Conservation (phyloP, 2,888 invertebrate genomes). For the Tanytarsus gracilentus region DNA sequence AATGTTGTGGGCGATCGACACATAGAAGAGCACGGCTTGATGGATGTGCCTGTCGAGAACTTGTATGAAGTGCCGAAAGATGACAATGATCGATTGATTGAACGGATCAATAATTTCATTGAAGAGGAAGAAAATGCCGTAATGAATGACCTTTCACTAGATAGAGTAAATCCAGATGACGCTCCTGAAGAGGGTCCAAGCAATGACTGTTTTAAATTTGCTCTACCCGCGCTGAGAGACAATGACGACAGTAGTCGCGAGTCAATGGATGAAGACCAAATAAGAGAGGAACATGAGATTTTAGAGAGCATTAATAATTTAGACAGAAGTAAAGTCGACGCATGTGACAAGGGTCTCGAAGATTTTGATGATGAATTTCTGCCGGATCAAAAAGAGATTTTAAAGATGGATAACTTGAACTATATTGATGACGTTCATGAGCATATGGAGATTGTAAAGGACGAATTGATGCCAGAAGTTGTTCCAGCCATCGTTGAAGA, state of each 20-base stretch:
- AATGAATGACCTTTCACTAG: slow-evolving; percentile 22
- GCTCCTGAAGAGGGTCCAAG: slow-evolving; percentile 16
- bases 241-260: slow-evolving; percentile 32
- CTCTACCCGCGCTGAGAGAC: slow-evolving; percentile 23
- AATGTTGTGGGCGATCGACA: background rate
- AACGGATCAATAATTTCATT: slow-evolving; percentile 26
- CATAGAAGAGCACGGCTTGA: background rate
- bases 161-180: background rate
- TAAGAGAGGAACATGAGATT: slow-evolving; percentile 27
- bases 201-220: slow-evolving; percentile 14
- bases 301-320: slow-evolving; percentile 20
- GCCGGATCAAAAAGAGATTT: slow-evolving; percentile 23
- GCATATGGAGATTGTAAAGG: slow-evolving; percentile 8
- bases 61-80: slow-evolving; percentile 19
- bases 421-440: slow-evolving; percentile 17
- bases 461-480: slow-evolving; percentile 6
- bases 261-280: slow-evolving; percentile 32
- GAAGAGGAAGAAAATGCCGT: slow-evolving; percentile 27
- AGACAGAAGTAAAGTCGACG: slow-evolving; percentile 6
- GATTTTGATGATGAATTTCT: slow-evolving; percentile 25
- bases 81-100: slow-evolving; percentile 24
- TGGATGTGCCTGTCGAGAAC: slow-evolving; percentile 25
- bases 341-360: slow-evolving; percentile 1
- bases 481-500: background rate
- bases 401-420: slow-evolving; percentile 20